phyloP scores from a whole-genome alignment of 2,113 vertebrate species.

The Hiodon alosoides region DNA sequence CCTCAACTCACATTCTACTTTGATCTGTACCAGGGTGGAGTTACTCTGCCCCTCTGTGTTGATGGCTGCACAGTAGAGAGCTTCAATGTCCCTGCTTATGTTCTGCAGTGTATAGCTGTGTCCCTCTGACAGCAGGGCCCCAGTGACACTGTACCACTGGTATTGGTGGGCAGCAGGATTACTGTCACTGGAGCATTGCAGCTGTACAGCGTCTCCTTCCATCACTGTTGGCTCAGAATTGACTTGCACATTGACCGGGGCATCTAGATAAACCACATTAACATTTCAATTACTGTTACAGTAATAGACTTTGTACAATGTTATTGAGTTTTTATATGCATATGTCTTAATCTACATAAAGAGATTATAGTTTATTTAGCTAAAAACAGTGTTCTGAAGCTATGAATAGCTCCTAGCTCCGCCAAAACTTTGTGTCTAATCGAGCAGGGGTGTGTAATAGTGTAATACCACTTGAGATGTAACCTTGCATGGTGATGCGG shows the following conservation, averaged over 20 bases:
- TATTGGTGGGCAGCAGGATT: conserved; percentile 42
- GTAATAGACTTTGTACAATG: too few species aligned
- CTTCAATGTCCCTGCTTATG: conserved; percentile 39
- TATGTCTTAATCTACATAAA: too few species aligned
- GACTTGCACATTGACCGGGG: conserved; percentile 43
- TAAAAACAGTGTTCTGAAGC: too few species aligned
- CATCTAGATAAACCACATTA: conserved; percentile 35
- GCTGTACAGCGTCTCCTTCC: conserved; percentile 42
- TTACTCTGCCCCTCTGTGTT: conserved; percentile 39
- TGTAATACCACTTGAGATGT: too few species aligned
- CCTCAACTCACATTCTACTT: conserved; percentile 47
- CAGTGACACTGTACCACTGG: conserved; percentile 39
- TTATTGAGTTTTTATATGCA: too few species aligned
- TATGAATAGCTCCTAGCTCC: too few species aligned
- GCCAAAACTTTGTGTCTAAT: too few species aligned
- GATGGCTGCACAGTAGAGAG: conserved; percentile 47
- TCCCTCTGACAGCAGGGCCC: conserved; percentile 20
- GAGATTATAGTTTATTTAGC: too few species aligned
- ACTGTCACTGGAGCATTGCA: conserved; percentile 49
- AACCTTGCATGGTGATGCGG: too few species aligned
- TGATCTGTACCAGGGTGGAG: conserved; percentile 36
- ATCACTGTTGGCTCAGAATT: conserved; percentile 8
- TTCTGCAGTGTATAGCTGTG: conserved; percentile 27
- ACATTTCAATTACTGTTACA: too few species aligned
- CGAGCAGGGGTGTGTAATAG: too few species aligned